Evolutionary conservation across 2,113 vertebrate species (phyloP).

Genomic region (Thunnus thynnus): DNA sequence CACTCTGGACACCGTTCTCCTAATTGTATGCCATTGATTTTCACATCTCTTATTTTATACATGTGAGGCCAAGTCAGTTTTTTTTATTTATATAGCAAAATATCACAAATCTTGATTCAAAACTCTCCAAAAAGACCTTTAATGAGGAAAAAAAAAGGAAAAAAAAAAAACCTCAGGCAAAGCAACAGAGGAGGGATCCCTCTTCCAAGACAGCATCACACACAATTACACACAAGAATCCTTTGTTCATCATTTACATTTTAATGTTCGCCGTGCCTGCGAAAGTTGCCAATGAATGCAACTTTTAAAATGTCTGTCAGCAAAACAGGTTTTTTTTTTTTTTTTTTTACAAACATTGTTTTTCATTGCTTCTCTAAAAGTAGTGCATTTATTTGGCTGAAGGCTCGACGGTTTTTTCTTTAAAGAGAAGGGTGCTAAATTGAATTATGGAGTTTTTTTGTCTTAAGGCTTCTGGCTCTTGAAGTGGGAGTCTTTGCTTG

Average conservation of each 20-base stretch:
- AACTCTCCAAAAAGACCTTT: too few species aligned
- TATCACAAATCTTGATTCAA: too few species aligned
- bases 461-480: slow-evolving; percentile 17
- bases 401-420: slow-evolving; percentile 21
- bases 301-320: slow-evolving; percentile 29
- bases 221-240: not conserved
- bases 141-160: too few species aligned
- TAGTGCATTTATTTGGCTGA: slow-evolving; percentile 26
- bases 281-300: slow-evolving; percentile 7
- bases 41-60: not conserved
- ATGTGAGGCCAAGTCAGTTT: too few species aligned
- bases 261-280: not conserved
- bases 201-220: not conserved
- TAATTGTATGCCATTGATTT: not conserved
- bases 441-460: slow-evolving; percentile 24
- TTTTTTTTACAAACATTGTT: not conserved
- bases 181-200: too few species aligned
- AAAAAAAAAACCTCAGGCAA: too few species aligned
- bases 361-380: slow-evolving; percentile 29
- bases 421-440: slow-evolving; percentile 30
- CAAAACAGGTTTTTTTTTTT: not conserved
- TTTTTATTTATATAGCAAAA: too few species aligned
- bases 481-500: slow-evolving; percentile 28
- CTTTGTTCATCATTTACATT: not conserved
- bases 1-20: not conserved